Conservation (phyloP, 2,888 invertebrate species). For the Synanthedon myopaeformis region DNA sequence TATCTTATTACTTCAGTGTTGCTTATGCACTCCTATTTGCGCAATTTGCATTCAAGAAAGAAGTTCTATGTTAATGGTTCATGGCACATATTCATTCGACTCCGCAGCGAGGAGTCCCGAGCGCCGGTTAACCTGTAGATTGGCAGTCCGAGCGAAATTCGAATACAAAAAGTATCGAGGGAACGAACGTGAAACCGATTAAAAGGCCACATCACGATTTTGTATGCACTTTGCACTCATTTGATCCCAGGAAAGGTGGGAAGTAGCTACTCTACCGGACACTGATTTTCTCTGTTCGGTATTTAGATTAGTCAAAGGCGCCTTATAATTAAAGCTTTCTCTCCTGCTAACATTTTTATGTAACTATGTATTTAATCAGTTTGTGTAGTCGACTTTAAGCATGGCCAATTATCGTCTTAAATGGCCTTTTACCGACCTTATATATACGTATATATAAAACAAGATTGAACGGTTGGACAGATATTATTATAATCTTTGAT, state of each 20-base stretch:
- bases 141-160: constrained; percentile 55
- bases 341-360: neutral
- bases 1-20: constrained; percentile 59
- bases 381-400: neutral
- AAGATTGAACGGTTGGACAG: no score
- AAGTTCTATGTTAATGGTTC: constrained; percentile 28
- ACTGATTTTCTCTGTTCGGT: constrained; percentile 47
- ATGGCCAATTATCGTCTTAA: no score
- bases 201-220: constrained; percentile 69
- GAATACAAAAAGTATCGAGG: constrained; percentile 66
- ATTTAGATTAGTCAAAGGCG: constrained; percentile 43
- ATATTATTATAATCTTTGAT: no score
- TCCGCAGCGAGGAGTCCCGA: constrained; percentile 21
- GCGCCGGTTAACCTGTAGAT: constrained; percentile 46
- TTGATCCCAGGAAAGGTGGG: constrained; percentile 40
- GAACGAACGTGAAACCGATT: constrained; percentile 68
- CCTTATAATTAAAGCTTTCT: constrained; percentile 47
- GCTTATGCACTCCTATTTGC: constrained; percentile 19
- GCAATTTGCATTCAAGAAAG: constrained; percentile 19
- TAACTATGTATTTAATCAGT: neutral
- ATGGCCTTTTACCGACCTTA: no score
- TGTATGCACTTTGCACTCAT: constrained; percentile 70
- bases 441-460: neutral
- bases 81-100: constrained; percentile 35
- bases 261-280: constrained; percentile 38